Evolutionary conservation across 2,113 vertebrate species (phyloP).

Genomic region (Rutilus rutilus): DNA sequence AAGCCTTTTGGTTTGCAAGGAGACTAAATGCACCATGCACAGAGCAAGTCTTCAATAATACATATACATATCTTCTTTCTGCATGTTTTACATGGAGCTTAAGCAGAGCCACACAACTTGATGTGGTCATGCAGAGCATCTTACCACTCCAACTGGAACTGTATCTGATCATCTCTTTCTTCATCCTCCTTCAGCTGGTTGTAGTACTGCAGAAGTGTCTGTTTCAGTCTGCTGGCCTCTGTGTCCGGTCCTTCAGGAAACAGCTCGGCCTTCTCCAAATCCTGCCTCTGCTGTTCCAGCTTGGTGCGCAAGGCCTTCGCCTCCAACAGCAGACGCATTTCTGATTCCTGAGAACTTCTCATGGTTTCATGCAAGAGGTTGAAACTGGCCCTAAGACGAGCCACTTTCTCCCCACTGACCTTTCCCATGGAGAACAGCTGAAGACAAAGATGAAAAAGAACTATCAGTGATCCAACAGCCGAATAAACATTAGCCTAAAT

Average conservation of each 20-base stretch:
- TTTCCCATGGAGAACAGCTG: constrained; percentile 83
- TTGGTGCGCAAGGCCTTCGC: constrained; percentile 75
- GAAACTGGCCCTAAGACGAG: constrained; percentile 83
- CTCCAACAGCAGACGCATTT: constrained; percentile 81
- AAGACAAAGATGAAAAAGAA: constrained; percentile 46
- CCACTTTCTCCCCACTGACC: constrained; percentile 77
- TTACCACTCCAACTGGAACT: constrained; percentile 79
- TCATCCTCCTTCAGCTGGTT: constrained; percentile 74
- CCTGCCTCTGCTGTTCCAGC: constrained; percentile 75
- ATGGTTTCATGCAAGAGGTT: constrained; percentile 78
- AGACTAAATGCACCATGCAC: neutral
- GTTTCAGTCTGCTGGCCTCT: constrained; percentile 76
- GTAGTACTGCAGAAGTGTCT: constrained; percentile 78
- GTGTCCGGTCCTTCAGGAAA: constrained; percentile 73
- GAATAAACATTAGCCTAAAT: neutral
- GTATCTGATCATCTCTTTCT: constrained; percentile 73
- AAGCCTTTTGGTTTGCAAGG: neutral
- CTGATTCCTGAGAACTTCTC: constrained; percentile 84
- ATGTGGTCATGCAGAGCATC: constrained; percentile 14
- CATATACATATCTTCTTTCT: neutral
- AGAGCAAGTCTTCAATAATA: neutral
- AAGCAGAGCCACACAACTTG: neutral
- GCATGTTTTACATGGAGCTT: neutral
- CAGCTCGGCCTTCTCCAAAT: constrained; percentile 75
- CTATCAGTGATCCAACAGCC: neutral